Base-by-base conservation (phyloP, 2,113 vertebrate genomes). In the Amia ocellicauda region DNA sequence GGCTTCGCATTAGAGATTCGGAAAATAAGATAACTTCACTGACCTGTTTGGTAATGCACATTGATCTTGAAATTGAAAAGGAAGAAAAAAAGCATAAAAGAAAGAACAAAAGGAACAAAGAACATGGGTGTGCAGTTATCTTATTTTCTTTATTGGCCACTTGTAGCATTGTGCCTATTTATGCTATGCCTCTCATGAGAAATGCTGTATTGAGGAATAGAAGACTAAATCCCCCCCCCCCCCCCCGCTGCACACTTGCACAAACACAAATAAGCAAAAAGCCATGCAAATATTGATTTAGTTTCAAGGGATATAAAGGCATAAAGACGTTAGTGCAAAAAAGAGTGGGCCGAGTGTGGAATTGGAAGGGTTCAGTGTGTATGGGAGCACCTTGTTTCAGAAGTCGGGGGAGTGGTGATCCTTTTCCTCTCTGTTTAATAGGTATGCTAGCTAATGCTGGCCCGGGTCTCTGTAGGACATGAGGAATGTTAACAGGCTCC, bases 401-500 rank as follows among this genome's bases (percentile, higher is more conserved):
- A 47, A 47, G n/a, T 36, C 0, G 17, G 1, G 19, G 4, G 43
- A 47, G 29, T 29, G 23, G 47, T 13, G 31, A 31, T 10, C 43
- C 31, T 60, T 27, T 54, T 11, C 11, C 2, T n/a, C 13, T 20
- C 19, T 10, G 47, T 60, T 42, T 60, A 60, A 66, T 27, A 53
- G 57, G 64, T 66, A 52, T 19, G 45, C 54, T 58, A 27, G 42
- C 42, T 7, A 29, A 20, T 29, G 54, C 45, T 51, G 45, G 2
- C n/a, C 45, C 17, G 20, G 14, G 52, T 42, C 63, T 69, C 62
- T 23, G 50, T 24, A 54, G 67, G 72, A 64, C 28, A 41, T 43
- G 31, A 72, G 80, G 83, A 85, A 87, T 86, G 78, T 86, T 85
- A 86, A 83, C 74, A 64, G 65, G 13, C 64, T 79, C 78, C 84